phyloP scores from a whole-genome alignment of 2,797 vertebrate genomes.

The Phalloptychus januarius region DNA sequence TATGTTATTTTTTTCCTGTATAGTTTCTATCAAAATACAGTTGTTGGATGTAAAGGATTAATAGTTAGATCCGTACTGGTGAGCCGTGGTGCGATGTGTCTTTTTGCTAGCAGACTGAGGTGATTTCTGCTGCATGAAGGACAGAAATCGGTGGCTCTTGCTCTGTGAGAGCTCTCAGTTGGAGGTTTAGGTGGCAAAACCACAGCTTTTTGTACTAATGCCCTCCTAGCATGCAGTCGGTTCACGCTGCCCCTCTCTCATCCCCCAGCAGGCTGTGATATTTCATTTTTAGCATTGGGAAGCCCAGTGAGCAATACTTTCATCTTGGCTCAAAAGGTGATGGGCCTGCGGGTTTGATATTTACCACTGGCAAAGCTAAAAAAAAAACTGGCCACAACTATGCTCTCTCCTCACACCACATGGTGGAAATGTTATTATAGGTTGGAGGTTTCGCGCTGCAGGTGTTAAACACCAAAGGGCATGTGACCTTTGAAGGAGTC shows the following conservation, averaged over 20 bases:
- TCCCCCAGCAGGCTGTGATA: slow-evolving; percentile 59
- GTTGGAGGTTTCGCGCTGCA: slow-evolving; percentile 24
- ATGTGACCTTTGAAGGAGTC: slow-evolving; percentile 17
- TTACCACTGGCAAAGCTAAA: slow-evolving; percentile 58
- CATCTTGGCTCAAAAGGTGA: slow-evolving; percentile 54
- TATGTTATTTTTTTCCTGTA: slow-evolving; percentile 18
- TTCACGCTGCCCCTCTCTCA: slow-evolving; percentile 49
- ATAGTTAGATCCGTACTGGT: neutral
- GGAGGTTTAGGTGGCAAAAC: slow-evolving; percentile 55
- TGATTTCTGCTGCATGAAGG: slow-evolving; percentile 33
- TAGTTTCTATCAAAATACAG: slow-evolving; percentile 5
- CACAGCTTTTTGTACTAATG: slow-evolving; percentile 65
- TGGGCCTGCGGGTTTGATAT: slow-evolving; percentile 60
- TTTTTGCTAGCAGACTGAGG: slow-evolving; percentile 10
- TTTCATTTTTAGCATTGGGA: slow-evolving; percentile 66
- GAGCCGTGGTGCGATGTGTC: neutral
- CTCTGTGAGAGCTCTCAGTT: slow-evolving; percentile 37
- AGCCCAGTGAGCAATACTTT: slow-evolving; percentile 65
- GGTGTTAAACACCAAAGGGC: slow-evolving; percentile 17
- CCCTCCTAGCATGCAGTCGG: slow-evolving; percentile 62
- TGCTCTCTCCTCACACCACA: slow-evolving; percentile 25
- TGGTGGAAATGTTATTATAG: slow-evolving; percentile 20
- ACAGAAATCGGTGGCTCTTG: slow-evolving; percentile 24
- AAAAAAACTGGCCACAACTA: slow-evolving; percentile 38
- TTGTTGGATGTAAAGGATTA: slow-evolving; percentile 1